These are phyloP conservation scores for Pipa parva DNA, from an alignment of 2,113 vertebrate genomes.

Conservation along the genomic window DNA sequence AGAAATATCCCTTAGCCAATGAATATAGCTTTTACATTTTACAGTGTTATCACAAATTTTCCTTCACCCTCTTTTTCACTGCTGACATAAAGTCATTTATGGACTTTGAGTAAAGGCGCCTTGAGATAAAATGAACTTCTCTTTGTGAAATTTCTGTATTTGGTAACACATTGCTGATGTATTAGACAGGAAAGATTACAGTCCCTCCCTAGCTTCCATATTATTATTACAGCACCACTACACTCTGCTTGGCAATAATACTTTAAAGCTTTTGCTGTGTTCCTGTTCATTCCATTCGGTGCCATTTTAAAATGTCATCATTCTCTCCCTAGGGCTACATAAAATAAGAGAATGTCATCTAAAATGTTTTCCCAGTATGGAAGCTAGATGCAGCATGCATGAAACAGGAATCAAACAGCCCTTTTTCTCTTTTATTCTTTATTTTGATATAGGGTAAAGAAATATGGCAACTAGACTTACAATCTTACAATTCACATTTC, in stretches of 20 bases:
- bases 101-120: background rate
- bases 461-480: no score
- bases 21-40: no score
- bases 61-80: no score
- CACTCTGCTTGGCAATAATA: slow-evolving; percentile 11
- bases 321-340: slow-evolving; percentile 49
- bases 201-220: background rate
- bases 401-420: slow-evolving; percentile 48
- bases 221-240: background rate
- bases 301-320: slow-evolving; percentile 55
- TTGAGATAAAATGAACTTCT: background rate
- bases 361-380: slow-evolving; percentile 49
- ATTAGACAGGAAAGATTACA: background rate
- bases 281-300: slow-evolving; percentile 49
- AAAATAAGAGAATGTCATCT: slow-evolving; percentile 51
- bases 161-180: background rate
- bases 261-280: slow-evolving; percentile 44
- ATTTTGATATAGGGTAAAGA: no score
- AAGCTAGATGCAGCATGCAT: slow-evolving; percentile 53
- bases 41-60: no score
- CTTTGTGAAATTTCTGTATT: background rate
- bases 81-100: no score
- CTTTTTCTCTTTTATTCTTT: slow-evolving; percentile 16
- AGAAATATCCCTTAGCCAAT: no score
- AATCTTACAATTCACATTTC: no score